Percentiles rank a stretch among this genome's conserved stretches.
phyloP scores from a whole-genome alignment of 1,140 invertebrate species.

The Ruditapes philippinarum region DNA sequence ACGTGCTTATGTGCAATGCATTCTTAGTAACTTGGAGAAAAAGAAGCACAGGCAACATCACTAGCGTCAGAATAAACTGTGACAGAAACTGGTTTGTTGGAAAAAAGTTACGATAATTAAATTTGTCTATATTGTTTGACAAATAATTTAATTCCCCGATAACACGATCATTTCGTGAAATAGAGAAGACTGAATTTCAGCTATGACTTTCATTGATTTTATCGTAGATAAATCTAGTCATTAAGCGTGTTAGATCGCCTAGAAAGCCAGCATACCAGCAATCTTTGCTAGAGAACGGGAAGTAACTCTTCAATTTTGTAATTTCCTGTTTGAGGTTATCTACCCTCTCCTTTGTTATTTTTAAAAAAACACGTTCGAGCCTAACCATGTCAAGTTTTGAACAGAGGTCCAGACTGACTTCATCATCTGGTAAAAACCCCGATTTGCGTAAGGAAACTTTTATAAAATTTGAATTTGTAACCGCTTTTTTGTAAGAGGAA shows the following conservation, averaged over 20 bases:
- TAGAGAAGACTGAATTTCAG: background rate
- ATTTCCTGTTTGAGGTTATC: background rate
- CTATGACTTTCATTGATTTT: background rate
- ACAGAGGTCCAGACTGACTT: background rate
- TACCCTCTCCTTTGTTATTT: background rate
- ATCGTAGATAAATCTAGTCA: background rate
- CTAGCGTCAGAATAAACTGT: slow-evolving; percentile 27
- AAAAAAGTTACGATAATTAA: background rate
- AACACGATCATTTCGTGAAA: background rate
- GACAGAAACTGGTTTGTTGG: background rate
- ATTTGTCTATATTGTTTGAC: background rate
- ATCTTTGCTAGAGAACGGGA: background rate
- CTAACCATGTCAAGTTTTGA: background rate
- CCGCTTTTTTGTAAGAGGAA: background rate
- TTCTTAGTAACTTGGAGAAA: background rate
- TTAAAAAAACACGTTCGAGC: background rate
- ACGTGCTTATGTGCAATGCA: background rate
- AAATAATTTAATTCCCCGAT: background rate
- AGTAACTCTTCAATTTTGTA: background rate
- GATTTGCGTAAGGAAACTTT: background rate
- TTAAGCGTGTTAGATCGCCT: background rate
- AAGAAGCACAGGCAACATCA: background rate
- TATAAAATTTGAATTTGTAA: background rate
- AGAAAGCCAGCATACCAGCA: background rate
- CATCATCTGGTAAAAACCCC: background rate